A percentile compares a stretch with the other conserved stretches of the same genome.
phyloP scores from a whole-genome alignment of 2,797 vertebrate genomes.

The Peromyscus eremicus region DNA sequence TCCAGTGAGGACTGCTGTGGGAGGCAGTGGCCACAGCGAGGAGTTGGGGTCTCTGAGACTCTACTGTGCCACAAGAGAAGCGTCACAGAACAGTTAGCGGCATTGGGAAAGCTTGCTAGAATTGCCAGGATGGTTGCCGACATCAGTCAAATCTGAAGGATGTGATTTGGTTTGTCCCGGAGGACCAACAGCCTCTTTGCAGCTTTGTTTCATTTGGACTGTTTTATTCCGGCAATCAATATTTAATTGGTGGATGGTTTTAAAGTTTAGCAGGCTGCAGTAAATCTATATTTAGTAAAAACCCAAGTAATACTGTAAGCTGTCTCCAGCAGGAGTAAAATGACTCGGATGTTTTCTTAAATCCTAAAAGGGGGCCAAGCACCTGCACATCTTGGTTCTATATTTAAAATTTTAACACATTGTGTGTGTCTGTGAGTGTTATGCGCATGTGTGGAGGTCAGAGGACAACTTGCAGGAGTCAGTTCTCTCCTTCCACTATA shows the following conservation, averaged over 20 bases:
- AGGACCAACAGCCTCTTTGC: background rate
- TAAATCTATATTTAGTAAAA: constrained; percentile 75
- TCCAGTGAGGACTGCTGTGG: background rate
- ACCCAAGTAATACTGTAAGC: constrained; percentile 42
- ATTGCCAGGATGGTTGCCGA: background rate
- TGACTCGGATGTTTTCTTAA: constrained; percentile 62
- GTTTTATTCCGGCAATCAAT: constrained; percentile 69
- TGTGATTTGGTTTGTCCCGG: background rate
- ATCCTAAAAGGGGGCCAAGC: constrained; percentile 39
- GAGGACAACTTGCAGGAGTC: background rate
- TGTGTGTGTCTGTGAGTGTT: background rate
- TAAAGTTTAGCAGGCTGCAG: constrained; percentile 61
- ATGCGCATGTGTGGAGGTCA: background rate
- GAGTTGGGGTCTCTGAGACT: background rate
- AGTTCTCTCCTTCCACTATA: too few relatives aligned
- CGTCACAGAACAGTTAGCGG: background rate
- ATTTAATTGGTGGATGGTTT: constrained; percentile 71
- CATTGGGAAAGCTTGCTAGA: background rate
- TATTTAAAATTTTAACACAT: background rate
- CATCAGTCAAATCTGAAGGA: constrained; percentile 28
- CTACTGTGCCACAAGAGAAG: background rate
- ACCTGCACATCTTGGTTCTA: background rate
- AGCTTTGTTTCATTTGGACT: constrained; percentile 31
- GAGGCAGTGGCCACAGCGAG: background rate
- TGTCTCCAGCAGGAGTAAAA: constrained; percentile 66